These are phyloP conservation scores for Eurytoma californica DNA, from an alignment of 2,888 invertebrate genomes.

Conservation along the genomic window DNA sequence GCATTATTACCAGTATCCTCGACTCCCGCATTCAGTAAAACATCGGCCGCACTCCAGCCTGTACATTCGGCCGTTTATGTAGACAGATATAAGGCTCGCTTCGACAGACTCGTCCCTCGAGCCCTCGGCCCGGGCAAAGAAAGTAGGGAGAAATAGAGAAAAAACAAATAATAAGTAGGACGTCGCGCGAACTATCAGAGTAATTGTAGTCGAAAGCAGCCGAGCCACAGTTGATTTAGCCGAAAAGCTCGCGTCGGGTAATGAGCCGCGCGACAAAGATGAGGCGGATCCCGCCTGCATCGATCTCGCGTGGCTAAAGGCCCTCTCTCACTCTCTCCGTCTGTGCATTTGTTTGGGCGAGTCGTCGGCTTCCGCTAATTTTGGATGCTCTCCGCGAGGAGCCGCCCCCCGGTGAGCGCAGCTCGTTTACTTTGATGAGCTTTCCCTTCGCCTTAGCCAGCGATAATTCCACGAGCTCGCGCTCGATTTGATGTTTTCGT, in stretches of 20 bases:
- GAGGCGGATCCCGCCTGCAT: not conserved
- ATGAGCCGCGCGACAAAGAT: slow-evolving; percentile 9
- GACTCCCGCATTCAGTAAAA: too few species aligned
- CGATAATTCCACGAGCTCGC: too few species aligned
- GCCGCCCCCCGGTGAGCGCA: not conserved
- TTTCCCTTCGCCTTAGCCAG: not conserved
- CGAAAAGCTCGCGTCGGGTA: not conserved
- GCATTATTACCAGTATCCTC: too few species aligned
- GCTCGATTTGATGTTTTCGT: slow-evolving; percentile 9
- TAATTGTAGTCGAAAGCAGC: slow-evolving; percentile 9
- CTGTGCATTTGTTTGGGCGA: not conserved
- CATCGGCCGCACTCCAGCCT: too few species aligned
- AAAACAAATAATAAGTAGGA: not conserved
- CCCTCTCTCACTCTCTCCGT: too few species aligned
- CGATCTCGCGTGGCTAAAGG: not conserved
- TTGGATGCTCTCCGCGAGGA: slow-evolving; percentile 2
- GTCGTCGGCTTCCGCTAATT: slow-evolving; percentile 15
- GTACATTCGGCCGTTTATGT: too few species aligned
- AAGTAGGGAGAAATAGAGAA: not conserved
- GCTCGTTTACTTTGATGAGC: slow-evolving; percentile 22
- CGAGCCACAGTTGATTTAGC: slow-evolving; percentile 2
- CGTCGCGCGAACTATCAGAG: slow-evolving; percentile 2
- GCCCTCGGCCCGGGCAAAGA: too few species aligned
- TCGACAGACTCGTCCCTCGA: too few species aligned
- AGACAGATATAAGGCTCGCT: too few species aligned